These are phyloP conservation scores for Tinea pellionella DNA, from an alignment of 2,888 invertebrate genomes.

Conservation along the genomic window DNA sequence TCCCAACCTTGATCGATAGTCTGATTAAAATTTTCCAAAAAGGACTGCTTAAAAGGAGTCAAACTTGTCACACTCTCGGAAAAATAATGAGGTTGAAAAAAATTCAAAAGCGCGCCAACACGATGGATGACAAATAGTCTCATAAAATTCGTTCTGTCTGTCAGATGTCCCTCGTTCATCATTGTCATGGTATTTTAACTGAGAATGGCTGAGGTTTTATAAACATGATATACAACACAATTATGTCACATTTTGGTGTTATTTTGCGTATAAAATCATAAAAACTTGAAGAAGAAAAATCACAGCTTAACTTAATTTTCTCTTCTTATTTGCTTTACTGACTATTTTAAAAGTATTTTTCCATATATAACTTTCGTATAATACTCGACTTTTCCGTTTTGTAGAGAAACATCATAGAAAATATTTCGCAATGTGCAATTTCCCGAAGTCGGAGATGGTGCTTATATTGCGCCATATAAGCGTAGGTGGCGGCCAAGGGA, in stretches of 20 bases:
- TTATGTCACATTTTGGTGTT: constrained; percentile 5
- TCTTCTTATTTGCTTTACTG: too few species aligned
- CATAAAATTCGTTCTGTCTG: constrained; percentile 23
- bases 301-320: background rate
- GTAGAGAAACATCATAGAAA: background rate
- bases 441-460: background rate
- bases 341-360: too few species aligned
- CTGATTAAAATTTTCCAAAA: too few species aligned
- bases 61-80: background rate
- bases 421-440: constrained; percentile 10
- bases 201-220: background rate
- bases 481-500: background rate
- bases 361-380: background rate
- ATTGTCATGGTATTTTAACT: constrained; percentile 24
- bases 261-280: background rate
- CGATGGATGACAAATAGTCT: constrained; percentile 34
- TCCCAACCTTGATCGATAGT: too few species aligned
- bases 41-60: background rate
- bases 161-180: constrained; percentile 30
- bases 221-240: constrained; percentile 6
- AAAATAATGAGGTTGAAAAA: constrained; percentile 5
- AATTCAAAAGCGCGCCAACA: constrained; percentile 20
- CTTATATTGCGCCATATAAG: background rate
- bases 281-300: background rate
- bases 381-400: background rate